phyloP scores from a whole-genome alignment of 1,140 invertebrate species.

The Pogonomyrmex barbatus region DNA sequence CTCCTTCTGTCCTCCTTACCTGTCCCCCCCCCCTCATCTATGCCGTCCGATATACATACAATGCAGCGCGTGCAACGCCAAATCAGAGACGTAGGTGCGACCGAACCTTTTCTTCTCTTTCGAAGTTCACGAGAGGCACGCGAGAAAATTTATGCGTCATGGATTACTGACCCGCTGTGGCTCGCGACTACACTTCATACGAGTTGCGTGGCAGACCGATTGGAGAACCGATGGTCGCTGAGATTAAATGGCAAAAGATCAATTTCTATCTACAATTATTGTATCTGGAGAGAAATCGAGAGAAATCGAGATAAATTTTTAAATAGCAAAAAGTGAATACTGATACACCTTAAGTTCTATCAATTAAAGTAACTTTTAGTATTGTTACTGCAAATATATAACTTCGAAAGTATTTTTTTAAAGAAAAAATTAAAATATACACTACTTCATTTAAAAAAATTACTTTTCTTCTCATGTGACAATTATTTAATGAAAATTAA shows the following conservation, averaged over 20 bases:
- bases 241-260: neutral
- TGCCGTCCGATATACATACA: conserved; percentile 82
- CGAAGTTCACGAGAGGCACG: conserved; percentile 27
- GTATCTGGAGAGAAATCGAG: neutral
- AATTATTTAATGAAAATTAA: neutral
- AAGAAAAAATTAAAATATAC: neutral
- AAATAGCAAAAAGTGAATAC: neutral
- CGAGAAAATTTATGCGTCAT: conserved; percentile 67
- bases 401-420: neutral
- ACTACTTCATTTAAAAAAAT: conserved; percentile 5
- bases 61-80: conserved; percentile 75
- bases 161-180: conserved; percentile 46
- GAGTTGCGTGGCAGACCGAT: neutral
- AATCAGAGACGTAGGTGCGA: conserved; percentile 75
- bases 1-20: neutral
- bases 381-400: neutral
- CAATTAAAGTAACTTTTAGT: neutral
- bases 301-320: neutral
- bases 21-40: conserved; percentile 29
- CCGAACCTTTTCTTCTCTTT: conserved; percentile 20
- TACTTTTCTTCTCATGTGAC: neutral
- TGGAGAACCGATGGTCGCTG: neutral
- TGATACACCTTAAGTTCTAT: neutral
- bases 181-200: conserved; percentile 17
- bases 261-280: neutral